Evolutionary conservation across 2,888 invertebrate genomes (phyloP), one percentile per base, ranked within the genome.

Genomic region (Eupithecia dodoneata): DNA sequence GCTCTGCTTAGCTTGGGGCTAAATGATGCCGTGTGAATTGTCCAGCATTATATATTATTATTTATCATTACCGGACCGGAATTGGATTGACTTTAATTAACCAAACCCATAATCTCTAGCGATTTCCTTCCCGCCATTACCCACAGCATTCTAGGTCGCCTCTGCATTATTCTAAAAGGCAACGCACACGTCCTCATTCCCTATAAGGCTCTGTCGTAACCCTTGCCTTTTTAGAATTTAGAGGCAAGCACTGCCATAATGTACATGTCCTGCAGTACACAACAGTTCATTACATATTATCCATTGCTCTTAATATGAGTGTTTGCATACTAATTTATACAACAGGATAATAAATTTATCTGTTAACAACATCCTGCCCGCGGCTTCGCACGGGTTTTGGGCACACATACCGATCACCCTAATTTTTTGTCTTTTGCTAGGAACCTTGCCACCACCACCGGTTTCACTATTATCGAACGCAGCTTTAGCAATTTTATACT

Each of bases 211-310:
- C 42, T 77, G 82, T 80, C 83, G 85, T 83, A 83, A 86, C 84
- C 83, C 85, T 81, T 79, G 55, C 90, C 90, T 79, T 90, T 87
- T 70, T 70, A 85, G 86, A 81, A 82, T 77, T 81, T 76, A 79
- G 82, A 82, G 84, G 70, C 75, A 30, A 73, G 76, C 78, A 79
- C 77, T 52, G 73, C 72, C 70, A 47, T 71, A 49, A 71, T 42
- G 71, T 45, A 10, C 71, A 55, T 44, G 45, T 70, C 49, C 13
- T 70, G n/a, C n/a, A n/a, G n/a, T n/a, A n/a, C n/a, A n/a, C n/a
- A n/a, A n/a, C n/a, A 47, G n/a, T 4, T 7, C 66, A 30, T 30
- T 30, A 30, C 30, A 30, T n/a, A n/a, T 47, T 13, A 42, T 67
- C 15, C 44, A 44, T 67, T 69, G 69, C 44, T 45, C 42, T 42